Evolutionary conservation across 2,888 invertebrate genomes (phyloP), one percentile per base, ranked within the genome.

Genomic region (Onchidella celtica): DNA sequence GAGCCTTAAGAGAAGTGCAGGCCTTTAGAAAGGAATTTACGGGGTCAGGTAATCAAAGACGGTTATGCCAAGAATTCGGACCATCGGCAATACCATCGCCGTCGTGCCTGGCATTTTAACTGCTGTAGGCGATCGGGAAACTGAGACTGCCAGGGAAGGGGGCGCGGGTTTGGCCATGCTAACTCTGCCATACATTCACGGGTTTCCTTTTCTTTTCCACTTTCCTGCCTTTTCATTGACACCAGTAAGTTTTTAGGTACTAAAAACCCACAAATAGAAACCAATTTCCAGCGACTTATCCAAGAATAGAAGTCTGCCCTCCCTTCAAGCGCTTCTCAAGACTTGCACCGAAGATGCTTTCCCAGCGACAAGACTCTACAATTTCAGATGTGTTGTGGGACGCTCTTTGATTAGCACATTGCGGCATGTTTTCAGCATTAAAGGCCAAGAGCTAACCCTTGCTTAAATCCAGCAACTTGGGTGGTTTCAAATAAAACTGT

Each of bases 381-480:
- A 68, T 69, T 69, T 21, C 69, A 69, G 40, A 47, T 40, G 47
- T 27, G 69, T 69, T 69, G 40, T 69, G 29, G 47, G 69, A 29
- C 47, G 32, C 27, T 47, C 27, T 69, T 40, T 47, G 36, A 69
- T 69, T 69, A 47, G 47, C 69, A 69, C 29, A 27, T 17, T 29
- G 47, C n/a, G 69, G 55, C 69, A 47, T 47, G 69, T 55, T 69
- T 69, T 17, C 40, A 21, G 69, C 69, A 69, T 69, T 69, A 69
- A 47, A 69, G 29, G 47, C n/a, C 14, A 69, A 69, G 29, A 29
- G 1, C 9, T 69, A 29, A 69, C 69, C 17, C 47, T 32, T 69
- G 29, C n/a, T 69, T 69, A 32, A 29, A 29, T 29, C 47, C 11
- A 38, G 11, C 69, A 4, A n/a, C 69, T 69, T 69, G 69, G 69